Conservation (phyloP, 1,140 invertebrate species). For the Parasteatoda tepidariorum region DNA sequence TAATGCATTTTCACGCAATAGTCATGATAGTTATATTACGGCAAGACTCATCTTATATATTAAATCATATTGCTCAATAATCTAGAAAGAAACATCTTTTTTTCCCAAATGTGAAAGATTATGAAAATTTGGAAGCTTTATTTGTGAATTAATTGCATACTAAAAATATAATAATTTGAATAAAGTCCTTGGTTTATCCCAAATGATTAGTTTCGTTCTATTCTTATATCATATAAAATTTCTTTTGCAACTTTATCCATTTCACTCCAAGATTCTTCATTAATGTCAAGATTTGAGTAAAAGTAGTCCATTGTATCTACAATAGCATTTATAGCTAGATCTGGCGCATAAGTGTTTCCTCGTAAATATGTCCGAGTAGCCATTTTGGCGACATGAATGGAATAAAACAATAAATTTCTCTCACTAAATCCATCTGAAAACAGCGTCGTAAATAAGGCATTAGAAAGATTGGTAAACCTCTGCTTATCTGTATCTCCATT, state of each 20-base stretch:
- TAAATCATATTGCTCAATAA: too few relatives aligned
- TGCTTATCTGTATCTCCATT: conserved; percentile 5
- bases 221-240: not conserved
- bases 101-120: too few relatives aligned
- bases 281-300: conserved; percentile 18
- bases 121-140: too few relatives aligned
- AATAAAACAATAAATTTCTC: not conserved
- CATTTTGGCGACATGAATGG: conserved; percentile 2
- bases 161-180: too few relatives aligned
- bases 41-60: too few relatives aligned
- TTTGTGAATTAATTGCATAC: too few relatives aligned
- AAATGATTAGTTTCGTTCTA: too few relatives aligned
- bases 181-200: too few relatives aligned
- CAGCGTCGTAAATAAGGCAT: not conserved
- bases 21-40: too few relatives aligned
- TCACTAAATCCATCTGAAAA: conserved; percentile 6
- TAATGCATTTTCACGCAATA: too few relatives aligned
- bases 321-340: not conserved
- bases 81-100: too few relatives aligned
- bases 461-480: not conserved
- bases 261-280: conserved; percentile 22
- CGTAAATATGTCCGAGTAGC: not conserved
- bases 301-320: conserved; percentile 23
- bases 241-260: not conserved
- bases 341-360: not conserved